Base-by-base conservation (phyloP, 2,113 vertebrate species). In the Psephotus haematonotus region DNA sequence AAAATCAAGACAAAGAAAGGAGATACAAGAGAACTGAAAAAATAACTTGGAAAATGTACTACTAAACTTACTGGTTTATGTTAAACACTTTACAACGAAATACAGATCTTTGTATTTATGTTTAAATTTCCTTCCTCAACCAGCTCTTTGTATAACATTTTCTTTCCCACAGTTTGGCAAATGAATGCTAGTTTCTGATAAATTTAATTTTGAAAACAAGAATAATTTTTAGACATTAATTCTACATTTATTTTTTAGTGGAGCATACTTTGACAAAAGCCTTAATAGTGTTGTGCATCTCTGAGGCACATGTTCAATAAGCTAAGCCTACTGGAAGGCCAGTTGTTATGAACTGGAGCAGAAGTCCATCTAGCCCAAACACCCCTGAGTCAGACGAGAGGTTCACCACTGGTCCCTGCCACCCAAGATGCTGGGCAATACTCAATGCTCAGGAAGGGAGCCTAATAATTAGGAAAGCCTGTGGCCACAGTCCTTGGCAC, bases 401-500 rank as follows among this genome's bases (percentile, higher is more conserved):
- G 52, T 27, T 41, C 23, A 46, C 10, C 50, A 64, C 1, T 1
- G 23, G n/a, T 19, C 25, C 20, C 7, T 43, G 29, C 17, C 0
- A 1, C 35, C 49, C 15, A 41, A 86, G 82, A 77, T 1, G 3
- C 46, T 35, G 11, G 19, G 68, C 64, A 37, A 52, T 11, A 55
- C 17, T 49, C 28, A 8, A 37, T 74, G 67, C 24, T 83, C 17
- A 64, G 31, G 29, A 90, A 53, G 15, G 35, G 3, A 90, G 27
- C 11, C 14, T 23, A 59, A 44, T 67, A 76, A 62, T 11, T 39
- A 57, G 41, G 24, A 68, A 80, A 69, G 49, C 22, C 62, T 10
- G 7, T 9, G 57, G 57, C 37, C 15, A 8, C 23, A 23, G 18
- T 31, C 28, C 55, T 49, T 62, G 41, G 7, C 11, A 33, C 1